phyloP scores from a whole-genome alignment of 1,140 invertebrate species.

The Drosophila tani region DNA sequence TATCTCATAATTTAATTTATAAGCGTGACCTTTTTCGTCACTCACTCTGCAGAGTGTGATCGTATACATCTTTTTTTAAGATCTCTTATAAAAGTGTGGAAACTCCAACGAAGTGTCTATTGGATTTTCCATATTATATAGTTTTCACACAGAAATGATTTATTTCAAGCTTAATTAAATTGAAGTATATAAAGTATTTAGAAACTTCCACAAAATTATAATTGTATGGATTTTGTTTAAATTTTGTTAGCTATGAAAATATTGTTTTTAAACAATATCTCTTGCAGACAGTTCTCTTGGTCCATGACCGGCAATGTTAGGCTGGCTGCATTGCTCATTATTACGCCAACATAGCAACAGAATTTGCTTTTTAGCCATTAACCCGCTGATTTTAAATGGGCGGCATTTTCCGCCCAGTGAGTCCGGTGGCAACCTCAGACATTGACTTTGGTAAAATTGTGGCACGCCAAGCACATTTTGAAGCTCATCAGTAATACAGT shows the following conservation, averaged over 20 bases:
- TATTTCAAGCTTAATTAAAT: not conserved
- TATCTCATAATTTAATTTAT: too few species aligned
- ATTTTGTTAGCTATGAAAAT: too few species aligned
- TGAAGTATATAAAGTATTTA: too few species aligned
- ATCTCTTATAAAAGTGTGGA: too few species aligned
- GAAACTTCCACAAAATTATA: not conserved
- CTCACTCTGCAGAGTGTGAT: too few species aligned
- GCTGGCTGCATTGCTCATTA: conserved; percentile 45
- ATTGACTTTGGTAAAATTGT: conserved; percentile 78
- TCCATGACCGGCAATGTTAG: not conserved
- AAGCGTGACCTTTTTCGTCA: too few species aligned
- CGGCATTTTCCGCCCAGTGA: conserved; percentile 11
- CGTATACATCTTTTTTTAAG: too few species aligned
- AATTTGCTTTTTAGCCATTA: conserved; percentile 7
- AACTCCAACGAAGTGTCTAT: too few species aligned
- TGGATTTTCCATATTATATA: too few species aligned
- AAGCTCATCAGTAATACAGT: conserved; percentile 68
- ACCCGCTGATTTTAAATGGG: conserved; percentile 28
- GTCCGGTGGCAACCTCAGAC: conserved; percentile 56
- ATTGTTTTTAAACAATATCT: not conserved
- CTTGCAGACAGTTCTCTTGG: not conserved
- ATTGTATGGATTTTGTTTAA: too few species aligned
- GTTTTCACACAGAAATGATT: not conserved
- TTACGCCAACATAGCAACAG: not conserved
- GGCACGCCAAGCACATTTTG: conserved; percentile 57